Base-by-base conservation (phyloP, 2,797 vertebrate species). In the Onychomys leucogaster region DNA sequence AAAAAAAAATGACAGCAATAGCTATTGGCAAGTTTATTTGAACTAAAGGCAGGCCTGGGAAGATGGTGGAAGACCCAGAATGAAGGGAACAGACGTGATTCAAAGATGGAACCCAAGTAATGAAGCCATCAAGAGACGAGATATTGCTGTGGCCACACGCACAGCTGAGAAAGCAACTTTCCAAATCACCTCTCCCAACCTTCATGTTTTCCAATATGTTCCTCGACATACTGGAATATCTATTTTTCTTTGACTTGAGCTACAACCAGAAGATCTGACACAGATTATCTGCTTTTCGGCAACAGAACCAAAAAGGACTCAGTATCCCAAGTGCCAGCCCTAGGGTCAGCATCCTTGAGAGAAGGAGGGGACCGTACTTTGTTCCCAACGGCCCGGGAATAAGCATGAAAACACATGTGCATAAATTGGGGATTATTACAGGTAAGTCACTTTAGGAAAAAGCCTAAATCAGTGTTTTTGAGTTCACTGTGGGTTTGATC, bases 91-190 rank as follows among this genome's bases (percentile, higher is more conserved):
- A 41, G 0, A 0, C 69, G 37, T 69, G 34, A 80, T 52, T 37
- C 25, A 34, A 67, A 27, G 55, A 49, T 46, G 29, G 61, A 91
- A 25, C 55, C 69, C 19, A 5, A 29, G 19, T 27, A 63, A 27
- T 19, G 11, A 59, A 10, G 27, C 9, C 63, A 49, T 21, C 0
- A 1, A 10, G 49, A 52, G 55, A 6, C 2, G 9, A 23, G 4
- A 5, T 8, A 46, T 11, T 21, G 10, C 16, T 49, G 6, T 7
- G 25, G 21, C 8, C 67, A 13, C 0, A 10, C 0, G 6, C 0
- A 76, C 0, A 3, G n/a, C n/a, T 4, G 1, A 83, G 73, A 81
- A 63, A 69, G 25, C 11, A 25, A 23, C 19, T 71, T 88, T 84
- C 49, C 5, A 4, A 55, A 82, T 37, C 55, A 63, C 41, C 73